Base-by-base conservation (phyloP, 2,888 invertebrate genomes). In the Troides helena region DNA sequence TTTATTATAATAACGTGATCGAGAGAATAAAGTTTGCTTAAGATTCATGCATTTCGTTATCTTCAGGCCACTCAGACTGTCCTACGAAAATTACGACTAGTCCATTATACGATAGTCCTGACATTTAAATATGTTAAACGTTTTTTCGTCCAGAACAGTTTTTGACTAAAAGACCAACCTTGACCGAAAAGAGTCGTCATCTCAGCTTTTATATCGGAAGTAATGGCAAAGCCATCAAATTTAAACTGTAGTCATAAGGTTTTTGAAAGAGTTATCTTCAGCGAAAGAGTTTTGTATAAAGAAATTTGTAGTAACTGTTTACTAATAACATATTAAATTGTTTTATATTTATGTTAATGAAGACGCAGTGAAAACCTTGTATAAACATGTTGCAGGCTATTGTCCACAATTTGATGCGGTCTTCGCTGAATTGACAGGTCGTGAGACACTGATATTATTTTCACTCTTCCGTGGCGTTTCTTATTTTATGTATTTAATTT, bases 371-470 rank as follows among this genome's bases (percentile, higher is more conserved):
- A n/a, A n/a, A 18, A 53, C n/a, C n/a, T n/a, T 53, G n/a, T 36
- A 6, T 36, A 53, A 46, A 59, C 14, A 25, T n/a, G 36, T 14
- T 50, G 77, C 89, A 85, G 95, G 95, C 0, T 96, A 96, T 81
- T 96, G 96, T 79, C 96, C 96, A 4, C 96, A 96, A 82, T 96
- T 96, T 80, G 96, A 96, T 84, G 96, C 95, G 0, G 81, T 96
- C 36, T 93, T 96, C 72, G 94, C 93, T n/a, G 95, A 95, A 83
- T 88, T 96, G 79, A 95, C 96, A 0, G 96, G 96, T 0, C 93
- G 95, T 60, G 95, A 96, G 84, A 95, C 94, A 3, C 81, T 96
- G 30, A 87, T 89, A n/a, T 89, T 96, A 79, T 96, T 94, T 82
- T 94, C 94, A 21, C 79, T 95, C 58, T 87, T 96, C 73, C 92